Evolutionary conservation across 2,888 invertebrate species (phyloP).

Genomic region (Aporophyla lueneburgensis): DNA sequence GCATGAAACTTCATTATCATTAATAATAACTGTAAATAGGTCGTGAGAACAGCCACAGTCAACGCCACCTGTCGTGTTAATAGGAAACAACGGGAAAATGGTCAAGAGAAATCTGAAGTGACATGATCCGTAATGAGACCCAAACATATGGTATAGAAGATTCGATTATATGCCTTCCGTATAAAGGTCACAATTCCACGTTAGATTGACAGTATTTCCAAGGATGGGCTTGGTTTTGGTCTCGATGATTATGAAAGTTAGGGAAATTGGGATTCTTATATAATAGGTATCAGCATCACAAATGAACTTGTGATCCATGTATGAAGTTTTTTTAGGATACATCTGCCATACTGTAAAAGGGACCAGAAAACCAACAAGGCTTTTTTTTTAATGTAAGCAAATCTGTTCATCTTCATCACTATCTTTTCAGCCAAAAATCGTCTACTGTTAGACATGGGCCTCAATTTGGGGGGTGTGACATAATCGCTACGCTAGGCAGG

Average conservation of each 20-base stretch:
- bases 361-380: neutral
- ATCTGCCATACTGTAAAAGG: neutral
- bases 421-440: no score
- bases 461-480: no score
- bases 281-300: neutral
- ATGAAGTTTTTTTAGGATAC: neutral
- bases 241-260: neutral
- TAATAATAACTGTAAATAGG: constrained; percentile 41
- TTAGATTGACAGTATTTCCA: neutral
- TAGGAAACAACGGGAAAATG: constrained; percentile 37
- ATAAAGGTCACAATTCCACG: neutral
- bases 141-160: constrained; percentile 7
- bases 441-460: no score
- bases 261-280: neutral
- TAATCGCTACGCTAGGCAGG: no score
- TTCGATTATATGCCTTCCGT: constrained; percentile 26
- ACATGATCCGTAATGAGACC: constrained; percentile 17
- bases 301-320: neutral
- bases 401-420: no score
- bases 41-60: constrained; percentile 32
- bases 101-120: constrained; percentile 36
- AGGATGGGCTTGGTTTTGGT: neutral
- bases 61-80: constrained; percentile 46
- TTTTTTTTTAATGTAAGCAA: no score
- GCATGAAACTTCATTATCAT: constrained; percentile 33